phyloP scores from a whole-genome alignment of 2,888 invertebrate species.

The Hirudinaria manillensis region DNA sequence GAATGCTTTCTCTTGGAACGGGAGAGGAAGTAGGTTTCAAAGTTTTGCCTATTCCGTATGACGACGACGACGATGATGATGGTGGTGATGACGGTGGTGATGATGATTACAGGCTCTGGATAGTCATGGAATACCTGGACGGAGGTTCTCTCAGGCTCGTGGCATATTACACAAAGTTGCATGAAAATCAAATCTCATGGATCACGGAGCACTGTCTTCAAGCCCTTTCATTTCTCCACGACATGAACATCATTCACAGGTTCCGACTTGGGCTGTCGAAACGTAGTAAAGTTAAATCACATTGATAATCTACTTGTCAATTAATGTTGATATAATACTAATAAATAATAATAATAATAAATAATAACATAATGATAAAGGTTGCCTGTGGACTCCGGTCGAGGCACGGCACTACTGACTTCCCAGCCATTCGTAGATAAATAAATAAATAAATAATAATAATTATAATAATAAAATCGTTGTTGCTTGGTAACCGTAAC shows the following conservation, averaged over 20 bases:
- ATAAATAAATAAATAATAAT: too few relatives aligned
- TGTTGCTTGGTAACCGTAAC: too few relatives aligned
- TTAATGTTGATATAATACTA: too few relatives aligned
- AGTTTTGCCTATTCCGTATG: neutral
- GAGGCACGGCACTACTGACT: too few relatives aligned
- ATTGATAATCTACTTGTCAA: too few relatives aligned
- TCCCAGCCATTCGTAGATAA: too few relatives aligned
- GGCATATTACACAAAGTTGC: slow-evolving; percentile 98
- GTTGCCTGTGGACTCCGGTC: too few relatives aligned
- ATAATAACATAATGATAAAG: too few relatives aligned
- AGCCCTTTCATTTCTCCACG: slow-evolving; percentile 94
- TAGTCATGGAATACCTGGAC: slow-evolving; percentile 98
- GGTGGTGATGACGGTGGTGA: neutral
- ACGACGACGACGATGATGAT: too few relatives aligned
- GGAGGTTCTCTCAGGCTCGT: slow-evolving; percentile 99
- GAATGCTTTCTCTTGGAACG: slow-evolving; percentile 89
- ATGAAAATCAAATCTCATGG: slow-evolving; percentile 97
- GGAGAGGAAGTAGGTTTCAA: slow-evolving; percentile 8
- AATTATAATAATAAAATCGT: too few relatives aligned
- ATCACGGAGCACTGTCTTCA: slow-evolving; percentile 78
- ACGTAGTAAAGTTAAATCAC: neutral
- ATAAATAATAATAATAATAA: slow-evolving; percentile 2
- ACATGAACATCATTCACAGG: slow-evolving; percentile 47
- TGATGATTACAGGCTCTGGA: slow-evolving; percentile 59
- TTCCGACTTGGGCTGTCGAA: neutral